Evolutionary conservation across 1,140 invertebrate species (phyloP), one percentile per base, ranked within the genome.

Genomic region (Drosophila saltans): DNA sequence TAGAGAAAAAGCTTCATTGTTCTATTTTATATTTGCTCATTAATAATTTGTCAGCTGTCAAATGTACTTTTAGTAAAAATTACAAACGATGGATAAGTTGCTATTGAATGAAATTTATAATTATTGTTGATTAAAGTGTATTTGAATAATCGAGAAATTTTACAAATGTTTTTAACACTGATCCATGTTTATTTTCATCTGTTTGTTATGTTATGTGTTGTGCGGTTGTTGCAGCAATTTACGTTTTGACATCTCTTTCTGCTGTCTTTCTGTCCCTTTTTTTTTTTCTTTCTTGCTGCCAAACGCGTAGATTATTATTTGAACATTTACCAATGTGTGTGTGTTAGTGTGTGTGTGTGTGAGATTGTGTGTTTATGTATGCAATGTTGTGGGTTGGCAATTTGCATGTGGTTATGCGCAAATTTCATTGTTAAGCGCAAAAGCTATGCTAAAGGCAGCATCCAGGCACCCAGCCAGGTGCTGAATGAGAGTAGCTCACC

Each of bases 371-470:
- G 45, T 80, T 33, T 66, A 26, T 67, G 41, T 70, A 41, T 66
- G 41, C 41, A 28, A 71, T 60, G 58, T 66, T 86, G 83, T 75
- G 84, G 84, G 73, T 88, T 88, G 77, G 80, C 84, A 89, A 89
- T 89, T 89, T 89, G 85, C 84, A 89, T 89, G 84, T 89, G 84
- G 84, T 89, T 89, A 89, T 89, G 84, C 84, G 84, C 78, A 89
- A 89, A 89, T 89, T 89, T 89, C 80, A 89, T 89, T 89, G 84
- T 89, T 89, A 89, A 89, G 84, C 84, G 81, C 77, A 64, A 90
- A 75, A 72, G 84, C 81, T 63, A 58, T 88, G 77, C 80, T 57
- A 72, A 77, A 60, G 61, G 75, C 68, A 75, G 59, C 69, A 43
- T 5, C 11, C 41, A 43, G 41, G 48, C 69, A 69, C 65, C 77